Conservation (phyloP, 2,797 vertebrate genomes). For the Enoplosus armatus region DNA sequence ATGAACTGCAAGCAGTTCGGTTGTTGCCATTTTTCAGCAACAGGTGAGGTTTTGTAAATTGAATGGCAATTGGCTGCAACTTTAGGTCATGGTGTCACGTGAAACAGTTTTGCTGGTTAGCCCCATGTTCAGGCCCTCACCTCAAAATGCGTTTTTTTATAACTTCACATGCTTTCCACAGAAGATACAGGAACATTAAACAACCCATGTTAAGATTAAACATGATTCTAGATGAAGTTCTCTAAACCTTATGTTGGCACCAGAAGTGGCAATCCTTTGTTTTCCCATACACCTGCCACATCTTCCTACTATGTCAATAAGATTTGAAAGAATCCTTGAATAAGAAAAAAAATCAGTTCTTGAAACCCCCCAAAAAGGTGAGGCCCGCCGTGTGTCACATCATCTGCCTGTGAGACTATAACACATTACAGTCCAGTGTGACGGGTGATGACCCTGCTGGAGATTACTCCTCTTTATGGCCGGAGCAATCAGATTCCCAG, state of each 20-base stretch:
- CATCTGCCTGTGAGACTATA: conserved; percentile 66
- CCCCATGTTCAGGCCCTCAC: not conserved
- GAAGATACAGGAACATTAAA: not conserved
- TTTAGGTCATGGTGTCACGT: not conserved
- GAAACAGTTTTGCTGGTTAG: not conserved
- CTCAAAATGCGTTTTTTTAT: not conserved
- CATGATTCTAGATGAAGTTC: not conserved
- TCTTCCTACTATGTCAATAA: conserved; percentile 32
- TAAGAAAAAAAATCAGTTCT: conserved; percentile 19
- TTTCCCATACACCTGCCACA: conserved; percentile 23
- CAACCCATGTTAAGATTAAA: not conserved
- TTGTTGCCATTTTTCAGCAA: not conserved
- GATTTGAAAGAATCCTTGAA: conserved; percentile 33
- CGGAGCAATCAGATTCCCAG: conserved; percentile 82
- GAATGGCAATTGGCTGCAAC: not conserved
- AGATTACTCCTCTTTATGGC: conserved; percentile 84
- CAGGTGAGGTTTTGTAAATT: not conserved
- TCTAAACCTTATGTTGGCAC: not conserved
- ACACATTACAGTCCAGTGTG: conserved; percentile 75
- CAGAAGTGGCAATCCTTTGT: conserved; percentile 6
- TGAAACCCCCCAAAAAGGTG: conserved; percentile 20
- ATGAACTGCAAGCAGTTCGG: too few species aligned
- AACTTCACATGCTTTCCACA: not conserved
- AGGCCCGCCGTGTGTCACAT: conserved; percentile 59
- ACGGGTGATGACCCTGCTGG: conserved; percentile 79